Evolutionary conservation across 2,888 invertebrate species (phyloP), one percentile per base, ranked within the genome.

Genomic region (Biston betularia): DNA sequence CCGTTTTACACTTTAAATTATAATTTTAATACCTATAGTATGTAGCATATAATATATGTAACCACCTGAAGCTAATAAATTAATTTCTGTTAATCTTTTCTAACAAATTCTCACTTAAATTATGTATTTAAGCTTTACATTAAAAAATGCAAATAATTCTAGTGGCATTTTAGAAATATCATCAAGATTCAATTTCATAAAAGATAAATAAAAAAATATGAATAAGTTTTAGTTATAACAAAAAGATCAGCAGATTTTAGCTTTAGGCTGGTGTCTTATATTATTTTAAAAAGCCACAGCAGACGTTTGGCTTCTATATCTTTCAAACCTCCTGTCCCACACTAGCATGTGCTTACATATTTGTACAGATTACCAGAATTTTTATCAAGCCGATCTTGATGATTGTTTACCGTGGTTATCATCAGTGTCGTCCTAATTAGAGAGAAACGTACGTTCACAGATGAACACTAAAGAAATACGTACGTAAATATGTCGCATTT

Each of bases 161-260:
- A 24, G 54, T 54, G 54, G 33, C 54, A 24, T 54, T 54, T 42
- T 33, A 54, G 3, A 24, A 54, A 54, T 40, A 40, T 40, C 53
- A 54, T 33, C 12, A 2, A 35, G 3, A 35, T 50, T 34, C 0
- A 6, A 48, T 33, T 48, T 48, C 48, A 48, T 48, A 48, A 48
- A 10, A 10, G 48, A 24, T 24, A 50, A 34, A n/a, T n/a, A n/a
- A n/a, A n/a, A n/a, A 33, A 33, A 6, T 3, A 33, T 10, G 11
- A 24, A 11, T 9, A 49, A 33, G 49, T 49, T 50, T 34, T n/a
- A 34, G 34, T 0, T 12, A 34, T 34, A n/a, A 50, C n/a, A 40
- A 53, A 35, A 38, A 10, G 8, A 38, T 10, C 15, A 53, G 38
- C 14, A 53, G 52, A 10, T 53, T 50, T 38, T 38, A 38, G 52